Base-by-base conservation (phyloP, 1,140 invertebrate genomes). In the Sinonovacula constricta region DNA sequence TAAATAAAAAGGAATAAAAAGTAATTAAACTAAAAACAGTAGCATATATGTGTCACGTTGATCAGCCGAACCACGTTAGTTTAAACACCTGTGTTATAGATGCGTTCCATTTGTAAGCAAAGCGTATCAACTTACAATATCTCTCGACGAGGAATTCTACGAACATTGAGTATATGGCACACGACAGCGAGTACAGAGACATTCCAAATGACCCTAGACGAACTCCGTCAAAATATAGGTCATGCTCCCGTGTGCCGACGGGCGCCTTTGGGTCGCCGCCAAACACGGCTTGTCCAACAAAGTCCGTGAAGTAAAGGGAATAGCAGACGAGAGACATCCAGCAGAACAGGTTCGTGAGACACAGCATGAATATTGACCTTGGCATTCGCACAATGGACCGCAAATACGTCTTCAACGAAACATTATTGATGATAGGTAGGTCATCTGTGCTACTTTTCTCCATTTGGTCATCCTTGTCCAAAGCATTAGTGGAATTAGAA, bases 321-420 rank as follows among this genome's bases (percentile, higher is more conserved):
- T 99, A 99, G 89, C 97, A 98, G 1, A 99, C 96, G 70, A 99
- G 95, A 0, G 97, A 96, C 96, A 98, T 98, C 98, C 97, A 99
- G 87, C 96, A 98, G 90, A 98, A 98, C 0, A 98, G 92, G 92
- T 99, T 99, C 0, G 97, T 98, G 2, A 98, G 79, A 86, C 97
- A 99, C 0, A 99, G 93, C 82, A 97, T 94, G 45, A 94, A 93
- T 70, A 99, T 91, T 1, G 96, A 97, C 72, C 92, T 91, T 0
- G 97, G 97, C 96, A 99, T 98, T 68, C 94, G 93, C 0, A 99
- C 86, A 33, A 99, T 98, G 3, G 97, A 98, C 65, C 93, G 92
- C 12, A 99, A 92, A 89, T 99, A 98, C 82, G 97, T 94, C 31
- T 87, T 88, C 10, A 93, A 84, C 10, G 87, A 90, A 45, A 45